These are phyloP conservation scores for Acestrorhynchus altus DNA, from an alignment of 2,797 vertebrate genomes.

Conservation along the genomic window DNA sequence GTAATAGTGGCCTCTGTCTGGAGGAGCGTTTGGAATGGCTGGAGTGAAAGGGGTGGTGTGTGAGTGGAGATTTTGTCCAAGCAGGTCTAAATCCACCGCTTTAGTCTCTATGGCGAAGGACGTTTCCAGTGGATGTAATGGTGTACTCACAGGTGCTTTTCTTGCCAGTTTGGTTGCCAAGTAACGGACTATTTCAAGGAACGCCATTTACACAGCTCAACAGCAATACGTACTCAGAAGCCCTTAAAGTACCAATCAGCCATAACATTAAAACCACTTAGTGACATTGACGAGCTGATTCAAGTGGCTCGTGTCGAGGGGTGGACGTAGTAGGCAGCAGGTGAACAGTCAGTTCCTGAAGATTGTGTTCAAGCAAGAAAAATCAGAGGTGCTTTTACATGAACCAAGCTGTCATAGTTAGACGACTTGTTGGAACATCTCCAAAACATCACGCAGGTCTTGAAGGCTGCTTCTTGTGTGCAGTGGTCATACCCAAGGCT, in stretches of 20 bases:
- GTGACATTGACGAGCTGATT: too few species aligned
- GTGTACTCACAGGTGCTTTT: conserved; percentile 75
- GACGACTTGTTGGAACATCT: too few species aligned
- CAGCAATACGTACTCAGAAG: conserved; percentile 11
- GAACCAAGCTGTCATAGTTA: too few species aligned
- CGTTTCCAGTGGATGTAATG: conserved; percentile 69
- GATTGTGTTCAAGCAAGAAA: too few species aligned
- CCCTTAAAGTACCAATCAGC: conserved; percentile 8
- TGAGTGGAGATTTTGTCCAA: background rate
- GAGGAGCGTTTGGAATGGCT: conserved; percentile 14
- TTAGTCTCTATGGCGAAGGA: conserved; percentile 59
- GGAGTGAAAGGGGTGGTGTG: background rate
- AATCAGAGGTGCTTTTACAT: too few species aligned
- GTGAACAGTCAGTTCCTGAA: too few species aligned
- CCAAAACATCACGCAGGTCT: too few species aligned
- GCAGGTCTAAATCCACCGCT: conserved; percentile 10
- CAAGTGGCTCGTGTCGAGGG: too few species aligned
- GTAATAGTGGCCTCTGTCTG: conserved; percentile 19
- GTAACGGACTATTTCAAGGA: conserved; percentile 59
- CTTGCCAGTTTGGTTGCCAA: conserved; percentile 75
- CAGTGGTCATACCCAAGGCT: too few species aligned
- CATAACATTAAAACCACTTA: too few species aligned
- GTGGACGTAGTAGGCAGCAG: too few species aligned
- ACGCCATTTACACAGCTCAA: conserved; percentile 42
- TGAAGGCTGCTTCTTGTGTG: too few species aligned